Conservation (phyloP, 53 echinoderm and acorn worm genomes). For the Glandiceps talaboti region DNA sequence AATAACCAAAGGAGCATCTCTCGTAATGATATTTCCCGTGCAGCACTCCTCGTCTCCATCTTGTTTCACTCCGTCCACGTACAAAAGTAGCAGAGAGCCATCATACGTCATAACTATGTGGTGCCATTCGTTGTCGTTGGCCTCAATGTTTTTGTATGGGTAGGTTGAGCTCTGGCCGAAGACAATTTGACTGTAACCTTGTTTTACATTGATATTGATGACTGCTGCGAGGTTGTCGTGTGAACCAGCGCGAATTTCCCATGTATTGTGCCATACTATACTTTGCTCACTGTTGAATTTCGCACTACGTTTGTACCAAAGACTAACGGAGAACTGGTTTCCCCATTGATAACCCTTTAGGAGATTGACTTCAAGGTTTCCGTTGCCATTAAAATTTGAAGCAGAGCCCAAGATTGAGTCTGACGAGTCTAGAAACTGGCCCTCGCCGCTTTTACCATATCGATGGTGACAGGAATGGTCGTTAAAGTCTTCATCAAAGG, state of each 20-base stretch:
- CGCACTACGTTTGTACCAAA: not conserved
- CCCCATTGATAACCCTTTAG: not conserved
- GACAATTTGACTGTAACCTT: not conserved
- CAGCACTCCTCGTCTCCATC: constrained; percentile 30
- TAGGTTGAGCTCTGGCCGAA: constrained; percentile 5
- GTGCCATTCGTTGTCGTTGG: constrained; percentile 28
- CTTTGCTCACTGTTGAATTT: not conserved
- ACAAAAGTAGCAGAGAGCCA: constrained; percentile 29
- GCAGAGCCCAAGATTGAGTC: not conserved
- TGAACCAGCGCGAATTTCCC: not conserved
- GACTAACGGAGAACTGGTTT: not conserved
- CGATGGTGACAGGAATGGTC: not conserved
- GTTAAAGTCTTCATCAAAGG: not conserved
- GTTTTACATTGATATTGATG: not conserved
- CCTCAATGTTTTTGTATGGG: constrained; percentile 16
- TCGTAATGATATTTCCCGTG: constrained; percentile 29
- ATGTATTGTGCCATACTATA: not conserved
- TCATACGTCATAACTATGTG: constrained; percentile 64
- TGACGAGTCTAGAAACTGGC: not conserved
- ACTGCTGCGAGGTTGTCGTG: not conserved
- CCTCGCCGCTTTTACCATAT: not conserved
- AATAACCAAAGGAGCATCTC: constrained; percentile 45
- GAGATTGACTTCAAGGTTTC: not conserved
- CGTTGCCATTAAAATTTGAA: not conserved
- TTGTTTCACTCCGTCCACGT: constrained; percentile 30